These are phyloP conservation scores for Rotaria socialis DNA, from an alignment of 2,888 invertebrate genomes.

Conservation along the genomic window DNA sequence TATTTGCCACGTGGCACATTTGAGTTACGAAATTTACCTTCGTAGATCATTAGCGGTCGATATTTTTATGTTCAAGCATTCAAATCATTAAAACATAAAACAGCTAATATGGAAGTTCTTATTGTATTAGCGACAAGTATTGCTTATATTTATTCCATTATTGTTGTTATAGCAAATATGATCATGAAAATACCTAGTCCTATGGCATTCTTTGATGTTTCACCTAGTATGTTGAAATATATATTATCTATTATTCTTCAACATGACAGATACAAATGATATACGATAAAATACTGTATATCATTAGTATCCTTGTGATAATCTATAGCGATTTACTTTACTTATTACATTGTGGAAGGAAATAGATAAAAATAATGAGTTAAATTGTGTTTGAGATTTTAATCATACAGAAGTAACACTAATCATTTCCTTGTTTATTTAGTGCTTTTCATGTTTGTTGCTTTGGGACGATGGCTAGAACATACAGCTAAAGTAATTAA, in stretches of 20 bases:
- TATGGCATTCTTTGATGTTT: conserved; percentile 96
- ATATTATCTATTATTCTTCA: neutral
- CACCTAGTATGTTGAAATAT: conserved; percentile 67
- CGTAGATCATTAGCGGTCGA: conserved; percentile 72
- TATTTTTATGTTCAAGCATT: conserved; percentile 93
- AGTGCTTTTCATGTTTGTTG: conserved; percentile 89
- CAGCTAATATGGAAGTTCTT: conserved; percentile 96
- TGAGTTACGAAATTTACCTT: neutral
- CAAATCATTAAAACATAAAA: conserved; percentile 79
- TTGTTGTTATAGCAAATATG: conserved; percentile 74
- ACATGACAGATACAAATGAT: too few relatives aligned
- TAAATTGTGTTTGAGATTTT: too few relatives aligned
- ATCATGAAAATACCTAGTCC: conserved; percentile 75
- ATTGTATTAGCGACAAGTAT: conserved; percentile 95
- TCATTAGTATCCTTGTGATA: too few relatives aligned
- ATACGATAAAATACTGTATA: too few relatives aligned
- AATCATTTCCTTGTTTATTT: neutral
- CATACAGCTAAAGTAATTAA: conserved; percentile 83
- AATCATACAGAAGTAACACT: too few relatives aligned
- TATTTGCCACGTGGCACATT: neutral
- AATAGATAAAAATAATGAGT: too few relatives aligned
- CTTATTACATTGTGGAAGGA: too few relatives aligned
- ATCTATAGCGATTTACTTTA: too few relatives aligned
- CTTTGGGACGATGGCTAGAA: conserved; percentile 91
- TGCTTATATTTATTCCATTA: conserved; percentile 82